These are phyloP conservation scores for Upupa epops DNA, from an alignment of 2,113 vertebrate genomes.

Conservation along the genomic window DNA sequence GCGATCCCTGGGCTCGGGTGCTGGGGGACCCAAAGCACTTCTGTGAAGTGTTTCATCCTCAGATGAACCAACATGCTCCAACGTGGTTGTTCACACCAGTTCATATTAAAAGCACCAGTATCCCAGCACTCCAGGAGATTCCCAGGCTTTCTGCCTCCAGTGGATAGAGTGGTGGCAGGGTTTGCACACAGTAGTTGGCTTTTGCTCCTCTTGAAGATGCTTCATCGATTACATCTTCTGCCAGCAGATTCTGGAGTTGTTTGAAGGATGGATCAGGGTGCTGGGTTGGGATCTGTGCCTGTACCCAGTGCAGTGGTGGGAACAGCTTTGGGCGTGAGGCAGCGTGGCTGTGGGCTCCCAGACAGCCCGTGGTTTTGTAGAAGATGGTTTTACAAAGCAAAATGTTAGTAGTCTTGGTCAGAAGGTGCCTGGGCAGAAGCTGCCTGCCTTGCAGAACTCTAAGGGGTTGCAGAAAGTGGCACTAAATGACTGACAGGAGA, in stretches of 20 bases:
- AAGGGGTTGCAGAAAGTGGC: background rate
- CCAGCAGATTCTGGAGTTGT: background rate
- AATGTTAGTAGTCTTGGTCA: background rate
- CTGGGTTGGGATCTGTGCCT: background rate
- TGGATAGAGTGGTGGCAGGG: rapidly evolving
- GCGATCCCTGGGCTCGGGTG: rapidly evolving
- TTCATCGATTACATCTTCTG: background rate
- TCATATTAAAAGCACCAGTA: background rate
- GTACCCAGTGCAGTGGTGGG: background rate
- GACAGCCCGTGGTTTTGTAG: background rate
- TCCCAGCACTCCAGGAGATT: background rate
- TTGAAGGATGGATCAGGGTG: background rate
- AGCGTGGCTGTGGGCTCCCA: background rate
- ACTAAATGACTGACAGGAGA: no score
- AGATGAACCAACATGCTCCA: rapidly evolving
- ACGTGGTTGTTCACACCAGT: background rate
- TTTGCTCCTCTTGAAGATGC: background rate
- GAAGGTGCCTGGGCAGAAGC: background rate
- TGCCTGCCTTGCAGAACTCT: background rate
- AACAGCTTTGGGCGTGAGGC: background rate
- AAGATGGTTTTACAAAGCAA: background rate
- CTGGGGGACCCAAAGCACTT: background rate
- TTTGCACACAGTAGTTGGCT: rapidly evolving
- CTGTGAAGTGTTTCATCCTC: background rate
- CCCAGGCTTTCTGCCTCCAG: background rate